Base-by-base conservation (phyloP, 1,140 invertebrate genomes). In the Microplitis mediator region DNA sequence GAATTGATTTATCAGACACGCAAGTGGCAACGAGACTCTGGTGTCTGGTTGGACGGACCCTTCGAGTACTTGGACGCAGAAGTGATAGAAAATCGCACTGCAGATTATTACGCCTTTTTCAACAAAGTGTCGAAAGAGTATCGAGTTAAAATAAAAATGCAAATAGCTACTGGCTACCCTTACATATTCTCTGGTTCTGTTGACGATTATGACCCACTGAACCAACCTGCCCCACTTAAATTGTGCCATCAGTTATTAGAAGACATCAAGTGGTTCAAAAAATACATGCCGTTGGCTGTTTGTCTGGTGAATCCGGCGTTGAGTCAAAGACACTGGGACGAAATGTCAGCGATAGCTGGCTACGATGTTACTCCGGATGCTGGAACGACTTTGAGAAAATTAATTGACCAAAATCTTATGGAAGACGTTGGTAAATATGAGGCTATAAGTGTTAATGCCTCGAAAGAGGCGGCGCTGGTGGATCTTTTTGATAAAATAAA, bases 261-360 rank as follows among this genome's bases (percentile, higher is more conserved):
- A 65, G 88, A 92, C 69, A 91, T 97, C 66, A 94, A 93, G 79
- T 91, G 94, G 64, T 97, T 97, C 85, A 90, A 90, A 84, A 91
- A 92, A 51, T 91, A 94, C 75, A 89, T 98, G 67, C 93, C 92
- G 39, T 87, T 97, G 67, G 92, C 95, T 31, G 88, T 91, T 52
- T 95, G 95, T 13, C 91, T 98, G 86, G 97, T 95, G 79, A 97
- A 97, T 88, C 92, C 94, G 45, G 95, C 94, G 0, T 84, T 98
- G 65, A 86, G 92, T n/a, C 91, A 95, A 77, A 88, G 95, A 36
- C 96, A 98, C 84, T 98, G 96, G 96, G 91, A 94, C 73, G 93
- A 96, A 82, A 97, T 98, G 91, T 94, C 94, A 0, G 88, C 89
- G 39, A 92, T 97, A 60, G 92, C 94, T 13, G 94, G 92, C 2